Conservation (phyloP, 2,797 vertebrate genomes). For the Pempheris klunzingeri region DNA sequence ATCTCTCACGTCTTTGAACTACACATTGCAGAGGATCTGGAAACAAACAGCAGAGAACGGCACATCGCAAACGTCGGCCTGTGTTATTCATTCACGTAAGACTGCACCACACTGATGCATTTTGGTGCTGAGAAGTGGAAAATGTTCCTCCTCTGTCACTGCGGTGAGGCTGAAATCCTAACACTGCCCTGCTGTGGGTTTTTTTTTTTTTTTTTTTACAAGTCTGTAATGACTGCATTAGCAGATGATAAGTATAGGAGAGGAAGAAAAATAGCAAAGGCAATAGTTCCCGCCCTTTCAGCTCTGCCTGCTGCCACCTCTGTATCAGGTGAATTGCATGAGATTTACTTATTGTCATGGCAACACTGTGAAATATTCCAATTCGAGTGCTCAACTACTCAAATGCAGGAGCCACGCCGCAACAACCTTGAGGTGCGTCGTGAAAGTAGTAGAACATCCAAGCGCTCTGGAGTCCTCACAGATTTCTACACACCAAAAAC, state of each 20-base stretch:
- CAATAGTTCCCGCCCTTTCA: conserved; percentile 16
- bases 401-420: background rate
- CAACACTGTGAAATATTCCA: conserved; percentile 43
- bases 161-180: conserved; percentile 37
- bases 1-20: background rate
- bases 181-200: conserved; percentile 41
- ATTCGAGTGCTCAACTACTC: conserved; percentile 23
- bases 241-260: conserved; percentile 28
- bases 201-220: conserved; percentile 31
- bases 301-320: conserved; percentile 25
- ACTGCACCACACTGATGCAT: conserved; percentile 8
- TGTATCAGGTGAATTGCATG: conserved; percentile 38
- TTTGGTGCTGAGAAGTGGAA: conserved; percentile 25
- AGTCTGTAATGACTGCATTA: conserved; percentile 45
- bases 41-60: background rate
- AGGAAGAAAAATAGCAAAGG: conserved; percentile 27
- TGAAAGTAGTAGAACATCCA: background rate
- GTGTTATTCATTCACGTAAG: background rate
- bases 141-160: conserved; percentile 6
- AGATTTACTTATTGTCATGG: conserved; percentile 58
- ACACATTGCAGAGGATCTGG: background rate
- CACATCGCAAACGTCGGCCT: background rate
- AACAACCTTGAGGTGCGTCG: background rate
- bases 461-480: background rate
- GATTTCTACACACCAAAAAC: no score